phyloP scores from a whole-genome alignment of 2,888 invertebrate species.

The Ophioninae sp. region DNA sequence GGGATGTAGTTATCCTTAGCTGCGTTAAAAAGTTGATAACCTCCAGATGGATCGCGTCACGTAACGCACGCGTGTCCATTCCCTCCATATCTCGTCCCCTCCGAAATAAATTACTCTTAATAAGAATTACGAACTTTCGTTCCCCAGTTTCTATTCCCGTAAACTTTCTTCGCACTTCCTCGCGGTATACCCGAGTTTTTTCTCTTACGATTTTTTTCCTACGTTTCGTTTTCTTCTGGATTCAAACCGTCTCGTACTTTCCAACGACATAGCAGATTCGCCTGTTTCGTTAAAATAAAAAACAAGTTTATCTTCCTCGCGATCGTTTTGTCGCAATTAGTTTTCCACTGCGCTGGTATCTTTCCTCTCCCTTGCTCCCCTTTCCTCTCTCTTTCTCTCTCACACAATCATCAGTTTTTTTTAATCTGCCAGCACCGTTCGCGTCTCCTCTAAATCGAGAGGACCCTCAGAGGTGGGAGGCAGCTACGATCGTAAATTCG shows the following conservation, averaged over 20 bases:
- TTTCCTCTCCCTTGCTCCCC: slow-evolving; percentile 20
- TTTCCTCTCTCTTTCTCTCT: slow-evolving; percentile 29
- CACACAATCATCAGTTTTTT: slow-evolving; percentile 43
- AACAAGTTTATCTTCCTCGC: slow-evolving; percentile 49
- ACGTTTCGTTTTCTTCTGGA: slow-evolving; percentile 19
- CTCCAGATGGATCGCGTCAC: neutral
- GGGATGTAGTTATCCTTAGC: neutral
- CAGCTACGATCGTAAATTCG: slow-evolving; percentile 72
- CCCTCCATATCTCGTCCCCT: neutral
- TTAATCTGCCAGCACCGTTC: slow-evolving; percentile 21
- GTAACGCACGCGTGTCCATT: neutral
- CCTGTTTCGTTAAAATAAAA: slow-evolving; percentile 41
- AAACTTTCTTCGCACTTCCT: slow-evolving; percentile 53
- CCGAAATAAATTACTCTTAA: slow-evolving; percentile 39
- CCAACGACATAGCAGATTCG: slow-evolving; percentile 31
- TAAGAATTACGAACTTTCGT: slow-evolving; percentile 19
- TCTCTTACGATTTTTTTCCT: neutral
- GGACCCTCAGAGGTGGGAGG: slow-evolving; percentile 1
- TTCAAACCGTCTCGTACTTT: slow-evolving; percentile 36
- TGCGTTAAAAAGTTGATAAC: neutral
- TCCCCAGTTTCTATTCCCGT: slow-evolving; percentile 54
- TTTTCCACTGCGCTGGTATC: slow-evolving; percentile 62
- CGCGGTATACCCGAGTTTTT: neutral
- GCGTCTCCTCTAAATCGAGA: slow-evolving; percentile 68
- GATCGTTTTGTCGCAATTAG: slow-evolving; percentile 74